These are phyloP conservation scores for Pimephales promelas DNA, from an alignment of 2,113 vertebrate species.

Conservation along the genomic window DNA sequence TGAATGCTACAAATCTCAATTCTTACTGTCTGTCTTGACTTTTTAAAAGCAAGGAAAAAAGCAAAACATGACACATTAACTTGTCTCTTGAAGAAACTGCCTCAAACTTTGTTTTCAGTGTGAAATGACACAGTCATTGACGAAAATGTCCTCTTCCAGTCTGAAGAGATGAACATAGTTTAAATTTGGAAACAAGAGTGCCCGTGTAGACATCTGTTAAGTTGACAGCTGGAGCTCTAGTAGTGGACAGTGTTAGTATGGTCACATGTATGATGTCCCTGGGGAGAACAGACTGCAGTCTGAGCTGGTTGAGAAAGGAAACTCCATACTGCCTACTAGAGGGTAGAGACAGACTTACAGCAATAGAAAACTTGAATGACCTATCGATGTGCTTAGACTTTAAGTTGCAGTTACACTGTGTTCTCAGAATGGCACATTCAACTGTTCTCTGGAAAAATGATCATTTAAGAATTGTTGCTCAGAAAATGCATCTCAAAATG, in stretches of 20 bases:
- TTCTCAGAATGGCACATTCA: neutral
- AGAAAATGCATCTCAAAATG: neutral
- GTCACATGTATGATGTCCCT: constrained; percentile 53
- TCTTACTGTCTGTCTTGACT: constrained; percentile 41
- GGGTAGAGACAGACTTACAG: constrained; percentile 30
- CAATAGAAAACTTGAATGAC: constrained; percentile 37
- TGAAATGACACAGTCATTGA: constrained; percentile 1
- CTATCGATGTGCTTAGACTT: constrained; percentile 22
- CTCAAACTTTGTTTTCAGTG: neutral
- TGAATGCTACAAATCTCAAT: constrained; percentile 33
- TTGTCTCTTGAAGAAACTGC: neutral
- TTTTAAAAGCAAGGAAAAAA: constrained; percentile 12
- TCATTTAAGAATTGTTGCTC: neutral
- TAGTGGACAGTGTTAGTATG: constrained; percentile 44
- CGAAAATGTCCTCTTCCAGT: constrained; percentile 15
- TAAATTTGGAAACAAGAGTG: constrained; percentile 12
- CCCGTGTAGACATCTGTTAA: constrained; percentile 38
- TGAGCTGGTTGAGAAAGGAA: constrained; percentile 23
- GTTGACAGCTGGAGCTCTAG: constrained; percentile 48
- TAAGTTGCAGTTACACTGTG: constrained; percentile 5
- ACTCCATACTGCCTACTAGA: constrained; percentile 47
- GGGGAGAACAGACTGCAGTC: constrained; percentile 56
- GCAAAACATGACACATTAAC: neutral
- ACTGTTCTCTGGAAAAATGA: neutral
- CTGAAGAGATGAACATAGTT: constrained; percentile 16